Conservation (phyloP, 1,140 invertebrate genomes). For the Carposina sasakii region DNA sequence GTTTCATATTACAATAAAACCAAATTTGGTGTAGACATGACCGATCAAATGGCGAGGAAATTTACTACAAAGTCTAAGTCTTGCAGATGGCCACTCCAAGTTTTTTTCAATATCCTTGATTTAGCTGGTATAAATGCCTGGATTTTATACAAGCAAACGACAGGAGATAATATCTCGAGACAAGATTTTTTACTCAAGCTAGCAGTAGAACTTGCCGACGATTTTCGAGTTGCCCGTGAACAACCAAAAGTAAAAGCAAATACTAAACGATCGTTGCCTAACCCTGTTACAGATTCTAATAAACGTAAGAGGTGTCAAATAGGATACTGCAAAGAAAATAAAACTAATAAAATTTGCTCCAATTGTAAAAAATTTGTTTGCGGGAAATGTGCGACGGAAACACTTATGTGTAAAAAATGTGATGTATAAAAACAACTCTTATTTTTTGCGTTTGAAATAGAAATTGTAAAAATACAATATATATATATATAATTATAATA, state of each 20-base stretch:
- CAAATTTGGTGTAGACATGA: slow-evolving; percentile 27
- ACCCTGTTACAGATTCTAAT: slow-evolving; percentile 18
- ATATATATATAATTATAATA: slow-evolving; percentile 13
- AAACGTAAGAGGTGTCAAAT: slow-evolving; percentile 20
- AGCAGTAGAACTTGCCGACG: slow-evolving; percentile 21
- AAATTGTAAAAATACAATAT: slow-evolving; percentile 14
- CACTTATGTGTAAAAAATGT: slow-evolving; percentile 25
- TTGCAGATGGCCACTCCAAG: slow-evolving; percentile 38
- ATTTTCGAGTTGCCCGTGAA: slow-evolving; percentile 22
- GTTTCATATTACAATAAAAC: slow-evolving; percentile 25
- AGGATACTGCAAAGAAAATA: slow-evolving; percentile 20
- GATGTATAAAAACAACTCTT: slow-evolving; percentile 24
- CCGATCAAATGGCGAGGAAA: slow-evolving; percentile 20
- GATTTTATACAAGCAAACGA: too few relatives aligned
- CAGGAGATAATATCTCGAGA: too few relatives aligned
- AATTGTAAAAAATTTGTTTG: slow-evolving; percentile 25
- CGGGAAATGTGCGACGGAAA: slow-evolving; percentile 21
- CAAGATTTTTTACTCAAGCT: too few relatives aligned
- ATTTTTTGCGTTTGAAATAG: slow-evolving; percentile 22
- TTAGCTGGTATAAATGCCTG: slow-evolving; percentile 27
- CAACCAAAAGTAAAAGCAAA: slow-evolving; percentile 22
- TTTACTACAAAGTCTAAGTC: slow-evolving; percentile 30
- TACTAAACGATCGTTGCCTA: slow-evolving; percentile 18
- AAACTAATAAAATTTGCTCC: slow-evolving; percentile 18
- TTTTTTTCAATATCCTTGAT: slow-evolving; percentile 37